Base-by-base conservation (phyloP, 2,888 invertebrate genomes). In the Anthrax anthrax region DNA sequence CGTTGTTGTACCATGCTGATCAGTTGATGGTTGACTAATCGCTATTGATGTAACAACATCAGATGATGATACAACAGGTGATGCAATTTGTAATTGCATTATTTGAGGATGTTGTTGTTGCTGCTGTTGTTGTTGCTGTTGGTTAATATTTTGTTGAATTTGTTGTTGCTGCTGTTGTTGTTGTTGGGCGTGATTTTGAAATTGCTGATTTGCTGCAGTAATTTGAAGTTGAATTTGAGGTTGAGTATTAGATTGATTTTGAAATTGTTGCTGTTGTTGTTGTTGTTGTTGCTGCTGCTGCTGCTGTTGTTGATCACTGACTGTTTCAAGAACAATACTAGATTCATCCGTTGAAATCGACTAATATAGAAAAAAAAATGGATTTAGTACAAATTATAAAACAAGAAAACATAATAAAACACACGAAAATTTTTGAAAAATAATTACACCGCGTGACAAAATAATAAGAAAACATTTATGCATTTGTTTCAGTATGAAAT, bases 1-100 rank as follows among this genome's bases (percentile, higher is more conserved):
- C 29, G 55, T 52, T 48, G 56, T 57, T 18, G 46, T 48, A 19
- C 48, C 48, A 16, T 44, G 48, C 27, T 50, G 43, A 23, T 47
- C 40, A 2, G 55, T 53, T 46, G 54, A 52, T 16, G 64, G 55
- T 49, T 65, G 64, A 14, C 63, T 64, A 38, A 66, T 64, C 29
- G 67, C 65, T 42, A 67, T 64, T 6, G 65, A 66, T 50, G 61
- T 65, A 3, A 61, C 61, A 32, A 59, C 59, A 48, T 61, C 61
- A 19, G 60, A 57, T 17, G 51, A 45, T 41, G 62, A 58, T 4
- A 62, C 62, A 16, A 60, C 56, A 5, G 60, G 59, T 17, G 51
- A 47, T 23, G 48, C 47, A 49, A 64, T 54, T 51, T 64, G 62
- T 18, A 67, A 51, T 55, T 68, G 62, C 61, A 64, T 65, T 41